These are phyloP conservation scores for Lepidothrix coronata DNA, from an alignment of 2,113 vertebrate species.

Conservation along the genomic window DNA sequence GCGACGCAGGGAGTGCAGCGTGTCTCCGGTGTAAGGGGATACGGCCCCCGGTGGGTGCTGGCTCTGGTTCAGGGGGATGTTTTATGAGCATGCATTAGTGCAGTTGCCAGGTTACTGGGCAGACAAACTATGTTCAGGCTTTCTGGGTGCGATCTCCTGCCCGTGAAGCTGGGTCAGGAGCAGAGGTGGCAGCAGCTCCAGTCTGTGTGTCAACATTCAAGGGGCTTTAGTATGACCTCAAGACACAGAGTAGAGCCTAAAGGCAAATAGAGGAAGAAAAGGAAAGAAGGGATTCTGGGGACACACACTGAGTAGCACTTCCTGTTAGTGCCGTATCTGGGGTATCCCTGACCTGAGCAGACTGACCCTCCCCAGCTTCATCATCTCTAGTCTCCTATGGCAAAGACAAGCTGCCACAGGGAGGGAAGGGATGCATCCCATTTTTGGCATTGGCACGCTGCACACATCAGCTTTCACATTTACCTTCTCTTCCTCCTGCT, in stretches of 20 bases:
- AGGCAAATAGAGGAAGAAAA: background rate
- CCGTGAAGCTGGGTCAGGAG: background rate
- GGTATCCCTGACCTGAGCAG: background rate
- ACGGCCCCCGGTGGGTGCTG: background rate
- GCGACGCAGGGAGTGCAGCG: background rate
- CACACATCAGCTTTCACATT: background rate
- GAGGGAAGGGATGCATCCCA: background rate
- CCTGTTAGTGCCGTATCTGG: background rate
- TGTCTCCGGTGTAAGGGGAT: conserved; percentile 7
- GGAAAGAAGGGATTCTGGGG: background rate
- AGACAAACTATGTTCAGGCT: conserved; percentile 32
- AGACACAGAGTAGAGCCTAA: background rate
- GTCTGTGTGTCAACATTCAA: background rate
- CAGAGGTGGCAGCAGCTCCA: background rate
- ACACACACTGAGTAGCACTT: background rate
- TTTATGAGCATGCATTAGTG: conserved; percentile 16
- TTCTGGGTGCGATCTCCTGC: background rate
- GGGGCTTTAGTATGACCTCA: background rate
- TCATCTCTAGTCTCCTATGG: background rate
- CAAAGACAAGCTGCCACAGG: background rate
- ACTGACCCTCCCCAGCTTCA: background rate
- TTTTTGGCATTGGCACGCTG: background rate
- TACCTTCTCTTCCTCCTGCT: background rate
- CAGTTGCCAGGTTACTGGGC: conserved; percentile 54
- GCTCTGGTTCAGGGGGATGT: conserved; percentile 16